phyloP scores from a whole-genome alignment of 2,797 vertebrate genomes.

The Gephyroberyx darwinii region DNA sequence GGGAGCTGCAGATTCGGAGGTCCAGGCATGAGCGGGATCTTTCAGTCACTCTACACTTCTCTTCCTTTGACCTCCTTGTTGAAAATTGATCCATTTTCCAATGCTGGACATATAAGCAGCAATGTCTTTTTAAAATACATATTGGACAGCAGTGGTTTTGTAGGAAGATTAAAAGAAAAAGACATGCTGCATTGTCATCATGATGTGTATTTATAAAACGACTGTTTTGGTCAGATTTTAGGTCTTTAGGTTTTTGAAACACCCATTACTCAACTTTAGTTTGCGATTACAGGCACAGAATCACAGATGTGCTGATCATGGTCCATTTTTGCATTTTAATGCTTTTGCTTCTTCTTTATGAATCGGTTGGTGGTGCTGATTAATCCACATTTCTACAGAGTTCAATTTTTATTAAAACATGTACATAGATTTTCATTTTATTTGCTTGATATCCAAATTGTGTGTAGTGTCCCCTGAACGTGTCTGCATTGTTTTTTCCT shows the following conservation, averaged over 20 bases:
- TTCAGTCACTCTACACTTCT: slow-evolving; percentile 9
- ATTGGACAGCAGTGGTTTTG: slow-evolving; percentile 58
- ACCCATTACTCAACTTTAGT: slow-evolving; percentile 28
- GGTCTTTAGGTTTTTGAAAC: slow-evolving; percentile 40
- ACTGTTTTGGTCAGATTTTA: slow-evolving; percentile 46
- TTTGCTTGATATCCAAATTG: slow-evolving; percentile 59
- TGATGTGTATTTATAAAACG: slow-evolving; percentile 61
- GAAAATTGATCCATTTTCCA: slow-evolving; percentile 55
- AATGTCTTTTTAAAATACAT: slow-evolving; percentile 46
- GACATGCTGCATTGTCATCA: slow-evolving; percentile 45
- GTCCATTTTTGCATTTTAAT: slow-evolving; percentile 37
- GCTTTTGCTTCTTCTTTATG: slow-evolving; percentile 37
- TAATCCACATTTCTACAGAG: slow-evolving; percentile 53
- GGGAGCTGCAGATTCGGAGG: slow-evolving; percentile 93
- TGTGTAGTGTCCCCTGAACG: slow-evolving; percentile 44
- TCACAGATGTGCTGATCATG: slow-evolving; percentile 27
- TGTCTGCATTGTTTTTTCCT: slow-evolving; percentile 38
- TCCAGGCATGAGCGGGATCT: slow-evolving; percentile 84
- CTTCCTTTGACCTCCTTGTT: slow-evolving; percentile 55
- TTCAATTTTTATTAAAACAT: slow-evolving; percentile 67
- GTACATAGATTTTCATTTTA: slow-evolving; percentile 71
- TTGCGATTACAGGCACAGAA: slow-evolving; percentile 20
- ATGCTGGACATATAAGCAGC: slow-evolving; percentile 33
- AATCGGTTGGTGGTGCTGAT: slow-evolving; percentile 25
- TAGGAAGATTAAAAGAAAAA: slow-evolving; percentile 35